Conservation (phyloP, 1,140 invertebrate species). For the Caenorhabditis brenneri region DNA sequence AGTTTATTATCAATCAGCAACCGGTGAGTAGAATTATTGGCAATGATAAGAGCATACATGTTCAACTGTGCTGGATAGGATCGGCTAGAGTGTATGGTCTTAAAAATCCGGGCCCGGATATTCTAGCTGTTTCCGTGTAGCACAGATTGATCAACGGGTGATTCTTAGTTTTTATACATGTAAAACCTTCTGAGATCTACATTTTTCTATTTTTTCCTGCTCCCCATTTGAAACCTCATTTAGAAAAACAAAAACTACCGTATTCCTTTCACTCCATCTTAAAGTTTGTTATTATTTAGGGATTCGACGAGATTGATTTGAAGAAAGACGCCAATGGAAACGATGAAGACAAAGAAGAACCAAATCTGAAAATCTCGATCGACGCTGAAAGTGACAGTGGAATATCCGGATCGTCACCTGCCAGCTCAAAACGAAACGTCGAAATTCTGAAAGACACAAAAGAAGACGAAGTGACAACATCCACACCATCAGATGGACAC, state of each 20-base stretch:
- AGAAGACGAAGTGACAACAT: slow-evolving; percentile 27
- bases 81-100: too few relatives aligned
- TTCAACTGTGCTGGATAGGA: too few relatives aligned
- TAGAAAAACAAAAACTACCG: too few relatives aligned
- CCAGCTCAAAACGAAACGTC: background rate
- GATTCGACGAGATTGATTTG: slow-evolving; percentile 7
- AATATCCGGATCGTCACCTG: slow-evolving; percentile 14
- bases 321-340: slow-evolving; percentile 18
- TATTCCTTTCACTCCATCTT: too few relatives aligned
- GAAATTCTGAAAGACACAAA: slow-evolving; percentile 1
- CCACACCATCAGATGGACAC: slow-evolving; percentile 10
- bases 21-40: background rate
- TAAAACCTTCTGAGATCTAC: too few relatives aligned
- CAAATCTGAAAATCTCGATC: background rate
- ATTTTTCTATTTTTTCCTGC: too few relatives aligned
- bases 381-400: slow-evolving; percentile 24
- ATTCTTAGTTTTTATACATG: too few relatives aligned
- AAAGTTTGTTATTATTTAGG: background rate
- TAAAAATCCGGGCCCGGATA: too few relatives aligned
- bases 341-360: background rate
- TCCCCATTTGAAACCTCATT: too few relatives aligned
- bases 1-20: slow-evolving; percentile 26
- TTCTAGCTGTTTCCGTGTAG: too few relatives aligned
- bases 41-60: too few relatives aligned
- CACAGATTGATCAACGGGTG: too few relatives aligned